A percentile compares a stretch with the other conserved stretches of the same genome.
phyloP scores from a whole-genome alignment of 2,888 invertebrate genomes.

The Xestobium rufovillosum region DNA sequence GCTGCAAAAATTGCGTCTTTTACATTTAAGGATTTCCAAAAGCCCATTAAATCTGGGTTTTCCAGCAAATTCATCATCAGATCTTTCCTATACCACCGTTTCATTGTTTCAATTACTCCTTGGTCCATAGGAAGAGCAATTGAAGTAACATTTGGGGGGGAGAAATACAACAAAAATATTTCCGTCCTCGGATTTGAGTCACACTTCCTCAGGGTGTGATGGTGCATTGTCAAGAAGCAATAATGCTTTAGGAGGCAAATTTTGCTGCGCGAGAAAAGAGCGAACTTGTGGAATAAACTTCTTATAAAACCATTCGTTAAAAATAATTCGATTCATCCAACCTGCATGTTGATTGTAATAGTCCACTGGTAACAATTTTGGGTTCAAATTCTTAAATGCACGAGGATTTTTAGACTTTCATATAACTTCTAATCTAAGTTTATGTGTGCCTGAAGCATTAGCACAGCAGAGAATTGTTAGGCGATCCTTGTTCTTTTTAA shows the following conservation, averaged over 20 bases:
- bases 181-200: slow-evolving; percentile 31
- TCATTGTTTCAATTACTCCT: slow-evolving; percentile 28
- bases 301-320: slow-evolving; percentile 30
- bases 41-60: slow-evolving; percentile 24
- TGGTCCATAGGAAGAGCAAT: slow-evolving; percentile 28
- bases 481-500: slow-evolving; percentile 12
- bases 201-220: slow-evolving; percentile 28
- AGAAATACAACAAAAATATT: slow-evolving; percentile 28
- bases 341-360: slow-evolving; percentile 14
- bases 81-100: slow-evolving; percentile 22
- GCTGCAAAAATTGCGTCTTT: slow-evolving; percentile 26
- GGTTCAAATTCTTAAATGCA: background rate
- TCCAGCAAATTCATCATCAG: slow-evolving; percentile 19
- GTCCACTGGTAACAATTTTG: slow-evolving; percentile 1
- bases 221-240: slow-evolving; percentile 23
- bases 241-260: slow-evolving; percentile 24
- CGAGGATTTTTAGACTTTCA: slow-evolving; percentile 10
- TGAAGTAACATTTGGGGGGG: slow-evolving; percentile 20
- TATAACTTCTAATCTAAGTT: slow-evolving; percentile 7
- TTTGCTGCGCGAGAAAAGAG: no score
- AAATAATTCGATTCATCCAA: slow-evolving; percentile 22
- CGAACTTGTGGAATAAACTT: no score
- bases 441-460: no score
- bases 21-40: slow-evolving; percentile 22
- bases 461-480: no score